Evolutionary conservation across 2,113 vertebrate genomes (phyloP).

Genomic region (Prionailurus bengalensis): DNA sequence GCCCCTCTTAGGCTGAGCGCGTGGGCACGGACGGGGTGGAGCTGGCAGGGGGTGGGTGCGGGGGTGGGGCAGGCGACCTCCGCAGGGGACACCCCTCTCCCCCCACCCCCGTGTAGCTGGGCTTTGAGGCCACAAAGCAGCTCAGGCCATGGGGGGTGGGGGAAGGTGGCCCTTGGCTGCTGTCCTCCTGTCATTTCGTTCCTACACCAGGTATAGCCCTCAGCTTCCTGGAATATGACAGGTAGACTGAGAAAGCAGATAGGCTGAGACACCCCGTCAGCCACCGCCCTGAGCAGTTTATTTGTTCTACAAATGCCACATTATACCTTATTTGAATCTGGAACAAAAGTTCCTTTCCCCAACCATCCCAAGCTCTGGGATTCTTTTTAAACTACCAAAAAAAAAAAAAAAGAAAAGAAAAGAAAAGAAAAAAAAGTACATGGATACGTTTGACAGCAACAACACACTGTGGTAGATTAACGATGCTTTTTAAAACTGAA

Average conservation of each 20-base stretch:
- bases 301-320: neutral
- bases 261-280: too few relatives aligned
- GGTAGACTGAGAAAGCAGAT: neutral
- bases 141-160: neutral
- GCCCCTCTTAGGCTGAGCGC: rapidly evolving
- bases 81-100: neutral
- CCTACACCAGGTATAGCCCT: rapidly evolving
- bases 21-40: rapidly evolving
- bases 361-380: too few relatives aligned
- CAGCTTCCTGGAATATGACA: neutral
- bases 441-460: neutral
- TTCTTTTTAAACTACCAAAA: neutral
- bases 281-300: rapidly evolving
- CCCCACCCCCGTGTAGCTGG: rapidly evolving
- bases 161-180: neutral
- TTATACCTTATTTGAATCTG: neutral
- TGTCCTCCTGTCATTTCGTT: rapidly evolving
- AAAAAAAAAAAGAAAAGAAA: too few relatives aligned
- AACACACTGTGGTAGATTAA: neutral
- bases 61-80: rapidly evolving
- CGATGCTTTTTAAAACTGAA: neutral
- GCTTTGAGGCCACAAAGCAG: neutral
- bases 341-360: neutral
- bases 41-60: neutral
- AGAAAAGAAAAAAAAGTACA: too few relatives aligned